These are phyloP conservation scores for Aulostomus chinensis DNA, from an alignment of 2,797 vertebrate genomes.

Conservation along the genomic window DNA sequence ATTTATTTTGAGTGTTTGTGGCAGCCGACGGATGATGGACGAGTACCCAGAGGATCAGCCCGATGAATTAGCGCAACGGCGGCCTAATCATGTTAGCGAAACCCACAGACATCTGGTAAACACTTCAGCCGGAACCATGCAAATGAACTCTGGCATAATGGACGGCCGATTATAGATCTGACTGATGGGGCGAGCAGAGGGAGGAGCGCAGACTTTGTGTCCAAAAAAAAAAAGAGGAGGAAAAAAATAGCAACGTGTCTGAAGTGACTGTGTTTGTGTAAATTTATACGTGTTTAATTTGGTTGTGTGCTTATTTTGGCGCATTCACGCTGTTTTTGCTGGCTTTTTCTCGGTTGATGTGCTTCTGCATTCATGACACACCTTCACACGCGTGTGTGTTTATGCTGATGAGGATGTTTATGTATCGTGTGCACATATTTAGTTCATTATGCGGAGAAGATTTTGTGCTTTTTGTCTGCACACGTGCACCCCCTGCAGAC, in stretches of 20 bases:
- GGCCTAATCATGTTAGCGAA: conserved; percentile 62
- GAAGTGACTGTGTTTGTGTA: neutral
- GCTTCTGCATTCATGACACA: neutral
- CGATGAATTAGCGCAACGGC: conserved; percentile 57
- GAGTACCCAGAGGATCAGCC: conserved; percentile 48
- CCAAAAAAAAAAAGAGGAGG: too few relatives aligned
- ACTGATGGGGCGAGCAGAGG: conserved; percentile 49
- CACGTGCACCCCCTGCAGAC: conserved; percentile 23
- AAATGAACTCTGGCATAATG: conserved; percentile 67
- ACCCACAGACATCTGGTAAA: conserved; percentile 70
- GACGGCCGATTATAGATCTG: conserved; percentile 66
- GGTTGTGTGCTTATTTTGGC: neutral
- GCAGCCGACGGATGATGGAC: conserved; percentile 35
- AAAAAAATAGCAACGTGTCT: too few relatives aligned
- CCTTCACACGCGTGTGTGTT: neutral
- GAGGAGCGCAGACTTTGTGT: too few relatives aligned
- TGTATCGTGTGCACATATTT: conserved; percentile 1
- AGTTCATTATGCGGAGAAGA: neutral
- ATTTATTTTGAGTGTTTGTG: conserved; percentile 5
- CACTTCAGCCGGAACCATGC: conserved; percentile 68
- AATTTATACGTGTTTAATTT: too few relatives aligned
- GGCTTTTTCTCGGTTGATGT: neutral
- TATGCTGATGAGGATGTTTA: neutral
- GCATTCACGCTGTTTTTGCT: conserved; percentile 3
- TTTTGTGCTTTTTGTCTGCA: conserved; percentile 1